Evolutionary conservation across 2,888 invertebrate species (phyloP).

Genomic region (Pachycephus smyrnensis): DNA sequence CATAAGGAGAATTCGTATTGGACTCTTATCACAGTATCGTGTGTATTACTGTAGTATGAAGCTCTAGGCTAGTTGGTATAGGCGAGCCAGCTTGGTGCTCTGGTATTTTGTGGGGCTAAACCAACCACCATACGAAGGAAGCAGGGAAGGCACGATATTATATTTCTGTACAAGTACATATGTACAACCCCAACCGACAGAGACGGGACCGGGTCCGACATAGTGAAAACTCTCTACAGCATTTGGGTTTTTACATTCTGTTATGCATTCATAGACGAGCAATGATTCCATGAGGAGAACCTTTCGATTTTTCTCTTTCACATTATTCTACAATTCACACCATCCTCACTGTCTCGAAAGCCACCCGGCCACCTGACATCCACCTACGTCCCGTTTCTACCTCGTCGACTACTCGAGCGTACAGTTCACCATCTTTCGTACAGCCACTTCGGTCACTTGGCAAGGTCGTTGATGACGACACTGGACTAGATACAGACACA

Average conservation of each 20-base stretch:
- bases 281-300: background rate
- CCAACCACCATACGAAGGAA: conserved; percentile 39
- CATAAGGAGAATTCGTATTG: conserved; percentile 25
- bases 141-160: conserved; percentile 54
- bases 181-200: conserved; percentile 19
- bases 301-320: background rate
- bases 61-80: conserved; percentile 28
- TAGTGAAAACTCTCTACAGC: background rate
- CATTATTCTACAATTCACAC: background rate
- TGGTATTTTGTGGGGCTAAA: conserved; percentile 31
- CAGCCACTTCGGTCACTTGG: background rate
- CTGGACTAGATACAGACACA: background rate
- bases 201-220: background rate
- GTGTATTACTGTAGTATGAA: conserved; percentile 44
- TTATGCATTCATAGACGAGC: background rate
- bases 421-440: background rate
- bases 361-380: background rate
- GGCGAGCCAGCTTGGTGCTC: conserved; percentile 28
- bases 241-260: background rate
- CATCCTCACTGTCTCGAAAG: background rate
- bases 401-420: background rate
- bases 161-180: conserved; percentile 37
- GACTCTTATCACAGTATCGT: conserved; percentile 47
- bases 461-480: background rate
- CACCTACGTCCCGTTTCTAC: conserved; percentile 1